These are phyloP conservation scores for Passer montanus DNA, from an alignment of 2,113 vertebrate species.

Conservation along the genomic window DNA sequence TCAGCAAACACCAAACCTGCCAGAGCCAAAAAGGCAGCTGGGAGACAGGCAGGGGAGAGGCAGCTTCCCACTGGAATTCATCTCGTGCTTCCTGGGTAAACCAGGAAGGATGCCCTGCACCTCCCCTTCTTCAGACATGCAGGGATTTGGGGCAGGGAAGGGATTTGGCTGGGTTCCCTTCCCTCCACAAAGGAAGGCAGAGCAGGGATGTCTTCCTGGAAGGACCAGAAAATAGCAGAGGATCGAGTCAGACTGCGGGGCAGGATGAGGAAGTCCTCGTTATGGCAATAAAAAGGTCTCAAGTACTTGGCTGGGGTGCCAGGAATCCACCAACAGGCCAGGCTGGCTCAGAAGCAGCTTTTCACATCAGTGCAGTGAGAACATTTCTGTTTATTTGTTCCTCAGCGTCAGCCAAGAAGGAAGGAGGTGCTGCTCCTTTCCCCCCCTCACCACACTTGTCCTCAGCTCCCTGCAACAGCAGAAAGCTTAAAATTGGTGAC, in stretches of 20 bases:
- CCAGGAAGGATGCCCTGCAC: not conserved
- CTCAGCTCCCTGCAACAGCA: not conserved
- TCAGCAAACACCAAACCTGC: not conserved
- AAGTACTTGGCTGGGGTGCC: not conserved
- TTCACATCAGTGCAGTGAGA: not conserved
- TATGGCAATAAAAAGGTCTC: constrained; percentile 23
- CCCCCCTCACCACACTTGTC: not conserved
- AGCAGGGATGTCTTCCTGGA: constrained; percentile 26
- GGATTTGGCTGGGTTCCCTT: not conserved
- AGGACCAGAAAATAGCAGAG: not conserved
- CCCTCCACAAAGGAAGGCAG: not conserved
- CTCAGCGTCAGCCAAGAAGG: not conserved
- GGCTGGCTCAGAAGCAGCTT: not conserved
- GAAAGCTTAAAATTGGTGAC: not conserved
- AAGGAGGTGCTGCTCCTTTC: not conserved
- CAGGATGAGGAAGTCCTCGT: constrained; percentile 53
- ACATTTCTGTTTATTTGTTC: constrained; percentile 19
- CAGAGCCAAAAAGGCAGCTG: fast-evolving
- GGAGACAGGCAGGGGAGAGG: fast-evolving
- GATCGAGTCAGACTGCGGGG: not conserved
- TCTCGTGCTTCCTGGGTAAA: not conserved
- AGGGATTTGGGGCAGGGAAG: not conserved
- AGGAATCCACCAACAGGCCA: not conserved
- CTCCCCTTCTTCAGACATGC: not conserved
- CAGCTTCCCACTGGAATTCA: fast-evolving